Evolutionary conservation across 2,888 invertebrate species (phyloP), one percentile per base, ranked within the genome.

Genomic region (Bombyx huttoni): DNA sequence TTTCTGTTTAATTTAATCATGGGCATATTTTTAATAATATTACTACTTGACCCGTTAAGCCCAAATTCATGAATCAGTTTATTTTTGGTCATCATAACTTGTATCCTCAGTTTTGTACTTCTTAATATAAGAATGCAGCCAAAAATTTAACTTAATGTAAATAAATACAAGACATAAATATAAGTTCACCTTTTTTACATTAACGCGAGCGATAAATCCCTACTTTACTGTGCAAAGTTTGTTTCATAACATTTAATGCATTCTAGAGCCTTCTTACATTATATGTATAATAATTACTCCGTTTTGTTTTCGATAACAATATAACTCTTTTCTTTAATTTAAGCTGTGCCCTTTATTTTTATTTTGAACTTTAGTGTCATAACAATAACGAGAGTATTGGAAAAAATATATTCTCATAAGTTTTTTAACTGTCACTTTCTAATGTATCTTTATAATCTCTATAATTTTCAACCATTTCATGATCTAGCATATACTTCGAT

Each of bases 161-260:
- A 75, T 67, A 71, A 59, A 62, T 63, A 79, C 86, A 87, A 87
- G 87, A 85, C 85, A 85, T 81, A 74, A 79, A 71, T 68, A 69
- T 67, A 65, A 78, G 84, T 83, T 87, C 87, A 86, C 87, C 87
- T 85, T 79, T 75, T 68, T 66, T 61, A 68, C 66, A 40, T 61
- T 67, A 75, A 76, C 72, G 69, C 83, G 83, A 80, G 75, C 78
- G 75, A 74, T 70, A 69, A 80, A 76, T 53, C 60, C 56, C 61
- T 62, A 62, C 47, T 24, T 60, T 60, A 67, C 69, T 73, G 79
- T 78, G 80, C 81, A 75, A 71, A 66, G 76, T 78, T 75, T 79
- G 75, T 76, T 73, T 71, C 72, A 60, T 60, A 65, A 67, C 65
- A 48, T 53, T 45, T 47, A 45, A 55, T 56, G 51, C 55, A 49